phyloP scores from a whole-genome alignment of 2,113 vertebrate genomes.

The Butorides virescens region DNA sequence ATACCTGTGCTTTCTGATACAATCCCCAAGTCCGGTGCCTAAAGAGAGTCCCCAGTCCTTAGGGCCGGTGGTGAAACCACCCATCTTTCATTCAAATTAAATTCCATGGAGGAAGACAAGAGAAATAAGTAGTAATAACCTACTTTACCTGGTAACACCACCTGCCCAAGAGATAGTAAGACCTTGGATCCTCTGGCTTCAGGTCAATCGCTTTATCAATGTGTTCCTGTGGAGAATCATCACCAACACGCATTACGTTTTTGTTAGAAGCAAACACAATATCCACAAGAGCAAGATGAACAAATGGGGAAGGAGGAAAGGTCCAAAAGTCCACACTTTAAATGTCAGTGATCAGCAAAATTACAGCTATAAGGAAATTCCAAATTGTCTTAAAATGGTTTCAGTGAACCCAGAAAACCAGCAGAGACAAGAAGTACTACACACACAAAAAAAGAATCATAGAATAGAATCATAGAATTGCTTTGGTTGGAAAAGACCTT shows the following conservation, averaged over 20 bases:
- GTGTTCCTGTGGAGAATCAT: constrained; percentile 67
- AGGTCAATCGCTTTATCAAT: constrained; percentile 77
- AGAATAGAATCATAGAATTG: no score
- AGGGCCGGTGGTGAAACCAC: background rate
- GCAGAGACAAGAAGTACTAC: background rate
- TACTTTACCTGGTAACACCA: constrained; percentile 80
- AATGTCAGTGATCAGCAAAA: background rate
- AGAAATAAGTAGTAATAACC: background rate
- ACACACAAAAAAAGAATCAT: background rate
- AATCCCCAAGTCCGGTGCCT: background rate
- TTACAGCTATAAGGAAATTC: background rate
- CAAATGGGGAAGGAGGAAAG: background rate
- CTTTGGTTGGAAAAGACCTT: no score
- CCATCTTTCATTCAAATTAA: background rate
- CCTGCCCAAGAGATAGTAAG: constrained; percentile 77
- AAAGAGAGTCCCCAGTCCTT: background rate
- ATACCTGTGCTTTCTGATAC: background rate
- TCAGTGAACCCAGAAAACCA: background rate
- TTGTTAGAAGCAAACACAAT: background rate
- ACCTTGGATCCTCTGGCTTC: constrained; percentile 73
- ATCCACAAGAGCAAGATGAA: background rate
- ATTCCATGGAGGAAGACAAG: background rate
- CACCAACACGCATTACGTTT: background rate
- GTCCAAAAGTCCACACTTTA: background rate
- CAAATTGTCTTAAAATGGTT: background rate